Evolutionary conservation across 2,888 invertebrate species (phyloP).

Genomic region (Caenorhabditis angaria): DNA sequence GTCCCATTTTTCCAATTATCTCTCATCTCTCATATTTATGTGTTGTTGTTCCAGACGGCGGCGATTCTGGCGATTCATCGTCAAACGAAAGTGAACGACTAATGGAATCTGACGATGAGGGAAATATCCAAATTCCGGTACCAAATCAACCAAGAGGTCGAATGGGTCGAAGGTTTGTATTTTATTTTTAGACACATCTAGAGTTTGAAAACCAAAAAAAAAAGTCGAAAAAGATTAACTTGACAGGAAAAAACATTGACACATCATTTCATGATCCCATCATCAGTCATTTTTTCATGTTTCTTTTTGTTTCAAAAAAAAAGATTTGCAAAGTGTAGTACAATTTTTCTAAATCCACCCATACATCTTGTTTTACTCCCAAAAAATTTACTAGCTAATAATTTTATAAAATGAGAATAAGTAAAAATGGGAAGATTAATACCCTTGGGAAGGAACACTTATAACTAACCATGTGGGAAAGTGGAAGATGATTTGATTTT

Average conservation of each 20-base stretch:
- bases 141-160: conserved; percentile 54
- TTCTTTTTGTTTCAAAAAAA: not conserved
- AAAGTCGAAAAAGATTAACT: too few species aligned
- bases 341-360: not conserved
- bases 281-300: not conserved
- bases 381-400: too few species aligned
- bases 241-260: not conserved
- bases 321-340: not conserved
- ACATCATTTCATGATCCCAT: not conserved
- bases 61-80: conserved; percentile 53
- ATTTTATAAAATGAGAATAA: too few species aligned
- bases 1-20: conserved; percentile 13
- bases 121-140: conserved; percentile 58
- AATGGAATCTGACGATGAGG: conserved; percentile 66
- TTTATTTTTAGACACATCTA: not conserved
- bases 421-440: not conserved
- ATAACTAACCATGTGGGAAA: not conserved
- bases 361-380: not conserved
- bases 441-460: not conserved
- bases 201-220: not conserved
- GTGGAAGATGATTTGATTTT: not conserved
- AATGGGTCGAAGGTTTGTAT: conserved; percentile 60
- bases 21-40: not conserved
- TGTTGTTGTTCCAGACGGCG: conserved; percentile 41
- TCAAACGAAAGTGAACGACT: conserved; percentile 63